These are phyloP conservation scores for Oncorhynchus mykiss DNA, from an alignment of 2,113 vertebrate species.

Conservation along the genomic window DNA sequence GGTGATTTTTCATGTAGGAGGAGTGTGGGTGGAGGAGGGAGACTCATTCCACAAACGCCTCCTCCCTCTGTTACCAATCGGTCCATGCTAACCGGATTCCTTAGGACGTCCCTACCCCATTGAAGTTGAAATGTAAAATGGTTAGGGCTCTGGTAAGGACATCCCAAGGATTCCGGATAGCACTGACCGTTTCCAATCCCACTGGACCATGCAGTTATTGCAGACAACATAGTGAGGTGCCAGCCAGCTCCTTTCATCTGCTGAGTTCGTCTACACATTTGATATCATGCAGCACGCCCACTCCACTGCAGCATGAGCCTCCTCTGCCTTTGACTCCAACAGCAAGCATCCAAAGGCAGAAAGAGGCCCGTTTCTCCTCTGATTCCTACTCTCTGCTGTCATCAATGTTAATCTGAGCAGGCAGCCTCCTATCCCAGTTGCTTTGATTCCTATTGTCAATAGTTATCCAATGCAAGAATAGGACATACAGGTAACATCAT, in stretches of 20 bases:
- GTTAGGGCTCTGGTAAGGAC: too few species aligned
- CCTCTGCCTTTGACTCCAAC: not conserved
- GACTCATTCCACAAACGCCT: conserved; percentile 59
- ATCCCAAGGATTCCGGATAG: too few species aligned
- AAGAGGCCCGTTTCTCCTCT: not conserved
- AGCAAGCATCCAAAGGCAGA: not conserved
- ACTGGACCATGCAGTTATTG: conserved; percentile 34
- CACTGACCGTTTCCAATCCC: conserved; percentile 5
- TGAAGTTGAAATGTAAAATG: too few species aligned
- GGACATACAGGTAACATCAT: too few species aligned
- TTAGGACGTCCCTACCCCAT: too few species aligned
- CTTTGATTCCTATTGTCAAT: too few species aligned
- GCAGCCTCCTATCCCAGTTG: too few species aligned
- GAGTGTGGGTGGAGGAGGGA: conserved; percentile 38
- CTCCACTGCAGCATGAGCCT: conserved; percentile 5
- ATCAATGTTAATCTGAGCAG: too few species aligned
- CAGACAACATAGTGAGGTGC: conserved; percentile 25
- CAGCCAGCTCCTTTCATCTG: conserved; percentile 36
- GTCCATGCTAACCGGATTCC: not conserved
- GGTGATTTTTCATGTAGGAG: conserved; percentile 50
- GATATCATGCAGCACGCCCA: conserved; percentile 14
- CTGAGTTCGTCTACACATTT: conserved; percentile 4
- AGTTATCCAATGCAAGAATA: too few species aligned
- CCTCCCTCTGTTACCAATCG: conserved; percentile 16
- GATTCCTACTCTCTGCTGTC: not conserved